Percentiles rank a stretch among this genome's conserved stretches.
Evolutionary conservation across 2,888 invertebrate genomes (phyloP).

Genomic region (Eupsilia transversa): DNA sequence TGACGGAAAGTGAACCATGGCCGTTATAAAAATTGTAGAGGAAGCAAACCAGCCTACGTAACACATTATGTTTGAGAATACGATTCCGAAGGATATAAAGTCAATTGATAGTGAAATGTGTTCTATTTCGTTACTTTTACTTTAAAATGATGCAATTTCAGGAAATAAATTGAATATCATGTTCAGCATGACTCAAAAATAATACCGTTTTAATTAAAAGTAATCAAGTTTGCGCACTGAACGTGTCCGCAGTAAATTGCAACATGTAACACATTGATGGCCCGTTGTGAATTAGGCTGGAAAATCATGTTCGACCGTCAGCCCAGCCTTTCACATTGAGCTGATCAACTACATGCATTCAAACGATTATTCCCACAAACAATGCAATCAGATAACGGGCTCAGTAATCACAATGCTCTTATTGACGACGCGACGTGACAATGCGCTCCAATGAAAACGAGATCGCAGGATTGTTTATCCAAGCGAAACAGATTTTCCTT

Average conservation of each 20-base stretch:
- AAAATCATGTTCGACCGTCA: constrained; percentile 79
- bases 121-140: constrained; percentile 25
- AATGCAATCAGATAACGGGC: constrained; percentile 77
- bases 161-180: constrained; percentile 62
- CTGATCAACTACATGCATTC: constrained; percentile 71
- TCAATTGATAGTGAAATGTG: constrained; percentile 4
- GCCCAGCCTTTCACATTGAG: constrained; percentile 82
- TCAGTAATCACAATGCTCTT: constrained; percentile 72
- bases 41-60: too few species aligned
- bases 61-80: too few species aligned
- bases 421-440: constrained; percentile 77
- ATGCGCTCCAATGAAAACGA: constrained; percentile 69
- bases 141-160: constrained; percentile 42
- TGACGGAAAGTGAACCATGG: constrained; percentile 58
- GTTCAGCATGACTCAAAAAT: constrained; percentile 61
- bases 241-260: constrained; percentile 78
- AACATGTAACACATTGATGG: constrained; percentile 73
- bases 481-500: constrained; percentile 74
- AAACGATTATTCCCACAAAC: constrained; percentile 74
- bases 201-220: constrained; percentile 68
- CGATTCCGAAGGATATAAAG: too few species aligned
- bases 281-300: constrained; percentile 83
- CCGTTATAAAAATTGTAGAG: constrained; percentile 34
- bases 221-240: constrained; percentile 76
- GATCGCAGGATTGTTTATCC: constrained; percentile 73